Evolutionary conservation across 1,140 invertebrate genomes (phyloP).

Genomic region (Thaumetopoea pityocampa): DNA sequence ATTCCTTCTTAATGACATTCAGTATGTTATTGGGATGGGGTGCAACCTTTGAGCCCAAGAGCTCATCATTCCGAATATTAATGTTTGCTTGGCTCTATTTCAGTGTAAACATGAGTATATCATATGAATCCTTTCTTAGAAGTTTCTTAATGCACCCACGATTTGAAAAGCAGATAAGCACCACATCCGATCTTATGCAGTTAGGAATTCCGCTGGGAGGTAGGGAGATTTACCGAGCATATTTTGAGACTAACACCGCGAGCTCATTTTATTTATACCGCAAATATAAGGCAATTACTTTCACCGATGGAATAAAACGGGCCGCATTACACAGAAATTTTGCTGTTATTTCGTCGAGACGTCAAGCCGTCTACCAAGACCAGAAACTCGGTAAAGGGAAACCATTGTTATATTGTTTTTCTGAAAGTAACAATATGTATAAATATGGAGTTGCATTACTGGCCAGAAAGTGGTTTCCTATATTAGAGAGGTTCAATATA

Average conservation of each 20-base stretch:
- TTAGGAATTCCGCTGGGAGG: constrained; percentile 62
- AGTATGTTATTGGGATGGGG: constrained; percentile 71
- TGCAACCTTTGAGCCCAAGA: constrained; percentile 58
- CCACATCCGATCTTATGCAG: constrained; percentile 56
- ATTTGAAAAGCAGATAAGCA: constrained; percentile 69
- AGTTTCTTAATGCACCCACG: constrained; percentile 72
- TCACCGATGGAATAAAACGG: constrained; percentile 54
- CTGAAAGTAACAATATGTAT: constrained; percentile 62
- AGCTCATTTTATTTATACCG: constrained; percentile 65
- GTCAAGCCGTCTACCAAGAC: constrained; percentile 63
- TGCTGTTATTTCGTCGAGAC: constrained; percentile 62
- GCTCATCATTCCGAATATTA: constrained; percentile 59
- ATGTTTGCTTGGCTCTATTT: constrained; percentile 70
- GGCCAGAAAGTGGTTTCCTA: constrained; percentile 64
- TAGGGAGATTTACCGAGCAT: constrained; percentile 61
- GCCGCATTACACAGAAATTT: constrained; percentile 58
- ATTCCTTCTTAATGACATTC: constrained; percentile 68
- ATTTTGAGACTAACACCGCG: constrained; percentile 68
- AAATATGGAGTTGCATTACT: constrained; percentile 68
- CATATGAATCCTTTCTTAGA: constrained; percentile 70
- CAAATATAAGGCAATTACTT: constrained; percentile 63
- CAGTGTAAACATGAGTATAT: constrained; percentile 69
- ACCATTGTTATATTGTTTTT: constrained; percentile 61
- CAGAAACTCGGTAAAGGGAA: constrained; percentile 60
- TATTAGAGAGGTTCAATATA: constrained; percentile 60